A percentile compares a stretch with the other conserved stretches of the same genome.
Evolutionary conservation across 2,797 vertebrate genomes (phyloP).

Genomic region (Pseudochaenichthys georgianus): DNA sequence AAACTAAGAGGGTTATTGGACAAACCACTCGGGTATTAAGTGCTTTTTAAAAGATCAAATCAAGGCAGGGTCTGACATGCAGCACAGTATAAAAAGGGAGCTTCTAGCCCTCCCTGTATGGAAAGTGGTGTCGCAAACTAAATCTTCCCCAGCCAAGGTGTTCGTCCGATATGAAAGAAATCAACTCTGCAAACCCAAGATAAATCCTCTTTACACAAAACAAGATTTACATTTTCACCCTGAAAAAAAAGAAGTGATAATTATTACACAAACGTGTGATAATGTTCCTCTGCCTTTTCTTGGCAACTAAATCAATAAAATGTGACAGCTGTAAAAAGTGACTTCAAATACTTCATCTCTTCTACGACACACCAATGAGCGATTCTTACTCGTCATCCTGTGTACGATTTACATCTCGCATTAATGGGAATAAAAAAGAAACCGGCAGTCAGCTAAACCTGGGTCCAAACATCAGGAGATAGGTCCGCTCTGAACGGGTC

Average conservation of each 20-base stretch:
- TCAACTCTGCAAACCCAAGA: conserved; percentile 44
- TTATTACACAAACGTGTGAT: conserved; percentile 52
- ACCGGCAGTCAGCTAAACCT: neutral
- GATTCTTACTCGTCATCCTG: conserved; percentile 7
- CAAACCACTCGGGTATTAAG: conserved; percentile 43
- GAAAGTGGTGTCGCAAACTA: conserved; percentile 29
- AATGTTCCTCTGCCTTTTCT: conserved; percentile 52
- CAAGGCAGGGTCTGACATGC: conserved; percentile 57
- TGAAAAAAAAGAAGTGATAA: conserved; percentile 37
- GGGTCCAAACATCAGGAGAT: neutral
- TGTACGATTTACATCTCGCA: conserved; percentile 5
- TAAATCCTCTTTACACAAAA: conserved; percentile 26
- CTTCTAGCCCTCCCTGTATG: conserved; percentile 39
- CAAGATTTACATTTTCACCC: conserved; percentile 22
- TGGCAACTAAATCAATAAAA: conserved; percentile 53
- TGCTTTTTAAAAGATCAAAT: conserved; percentile 30
- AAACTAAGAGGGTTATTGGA: neutral
- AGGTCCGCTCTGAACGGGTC: neutral
- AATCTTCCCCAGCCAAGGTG: conserved; percentile 40
- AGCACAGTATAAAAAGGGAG: conserved; percentile 48
- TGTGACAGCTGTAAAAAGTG: conserved; percentile 21
- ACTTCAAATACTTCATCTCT: conserved; percentile 6
- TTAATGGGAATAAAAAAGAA: neutral
- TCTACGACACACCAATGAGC: conserved; percentile 10
- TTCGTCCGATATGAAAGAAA: conserved; percentile 47